phyloP scores from a whole-genome alignment of 2,797 vertebrate genomes.

The Rhyacichthys aspro region DNA sequence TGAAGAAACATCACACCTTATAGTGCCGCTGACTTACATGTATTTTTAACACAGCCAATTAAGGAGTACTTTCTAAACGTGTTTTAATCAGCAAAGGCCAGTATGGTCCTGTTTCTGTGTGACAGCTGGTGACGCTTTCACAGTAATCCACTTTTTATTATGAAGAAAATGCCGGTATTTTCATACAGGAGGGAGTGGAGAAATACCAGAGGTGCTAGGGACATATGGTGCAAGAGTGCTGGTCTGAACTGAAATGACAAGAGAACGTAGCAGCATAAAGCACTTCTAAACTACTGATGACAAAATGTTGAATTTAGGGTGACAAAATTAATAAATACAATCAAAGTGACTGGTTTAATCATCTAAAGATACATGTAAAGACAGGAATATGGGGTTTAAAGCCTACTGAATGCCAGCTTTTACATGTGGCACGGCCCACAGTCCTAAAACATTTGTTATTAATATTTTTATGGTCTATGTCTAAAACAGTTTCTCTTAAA shows the following conservation, averaged over 20 bases:
- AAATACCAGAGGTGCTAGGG: slow-evolving; percentile 80
- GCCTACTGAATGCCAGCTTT: too few species aligned
- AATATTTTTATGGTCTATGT: too few species aligned
- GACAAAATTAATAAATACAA: too few species aligned
- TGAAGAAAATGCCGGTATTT: slow-evolving; percentile 92
- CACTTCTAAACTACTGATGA: neutral
- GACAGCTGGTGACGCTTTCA: slow-evolving; percentile 97
- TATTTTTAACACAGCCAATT: slow-evolving; percentile 66
- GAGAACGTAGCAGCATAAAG: slow-evolving; percentile 22
- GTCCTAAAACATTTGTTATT: too few species aligned
- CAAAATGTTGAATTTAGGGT: slow-evolving; percentile 13
- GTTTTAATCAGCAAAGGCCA: slow-evolving; percentile 83
- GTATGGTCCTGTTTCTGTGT: slow-evolving; percentile 92
- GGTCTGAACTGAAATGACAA: slow-evolving; percentile 23
- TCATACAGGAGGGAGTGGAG: slow-evolving; percentile 86
- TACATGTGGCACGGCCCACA: too few species aligned
- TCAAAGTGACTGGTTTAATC: too few species aligned
- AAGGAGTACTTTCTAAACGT: slow-evolving; percentile 85
- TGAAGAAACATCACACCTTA: slow-evolving; percentile 16
- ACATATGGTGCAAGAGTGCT: slow-evolving; percentile 73
- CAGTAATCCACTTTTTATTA: slow-evolving; percentile 99
- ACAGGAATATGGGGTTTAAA: too few species aligned
- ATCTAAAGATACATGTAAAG: too few species aligned
- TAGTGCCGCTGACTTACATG: slow-evolving; percentile 33
- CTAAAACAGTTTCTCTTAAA: too few species aligned